Conservation (phyloP, 2,797 vertebrate species). For the Galagoides demidoff region DNA sequence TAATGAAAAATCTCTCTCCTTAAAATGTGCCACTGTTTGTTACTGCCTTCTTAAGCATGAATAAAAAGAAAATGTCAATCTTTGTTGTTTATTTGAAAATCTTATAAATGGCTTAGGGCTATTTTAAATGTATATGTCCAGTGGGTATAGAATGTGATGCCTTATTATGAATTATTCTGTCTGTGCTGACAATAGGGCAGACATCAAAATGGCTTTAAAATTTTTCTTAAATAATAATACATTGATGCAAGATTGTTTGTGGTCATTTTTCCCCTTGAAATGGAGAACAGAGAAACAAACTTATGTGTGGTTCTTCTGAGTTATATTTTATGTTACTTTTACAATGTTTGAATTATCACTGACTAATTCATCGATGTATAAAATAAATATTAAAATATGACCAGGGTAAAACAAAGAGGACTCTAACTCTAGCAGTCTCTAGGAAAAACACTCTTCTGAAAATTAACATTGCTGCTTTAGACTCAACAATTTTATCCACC, state of each 20-base stretch:
- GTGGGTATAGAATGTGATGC: not conserved
- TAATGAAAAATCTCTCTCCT: not conserved
- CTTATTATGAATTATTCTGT: not conserved
- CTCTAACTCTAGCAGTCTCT: not conserved
- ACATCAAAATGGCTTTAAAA: not conserved
- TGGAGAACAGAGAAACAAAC: not conserved
- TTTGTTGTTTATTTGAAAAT: not conserved
- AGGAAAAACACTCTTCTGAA: not conserved
- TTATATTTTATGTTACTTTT: not conserved
- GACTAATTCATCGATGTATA: not conserved
- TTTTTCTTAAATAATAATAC: not conserved
- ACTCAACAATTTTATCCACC: not conserved
- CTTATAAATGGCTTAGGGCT: not conserved
- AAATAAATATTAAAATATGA: slow-evolving; percentile 1
- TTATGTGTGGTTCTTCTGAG: not conserved
- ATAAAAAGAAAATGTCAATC: not conserved
- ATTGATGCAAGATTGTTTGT: not conserved
- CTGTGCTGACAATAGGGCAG: not conserved
- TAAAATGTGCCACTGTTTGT: not conserved
- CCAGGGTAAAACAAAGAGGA: not conserved
- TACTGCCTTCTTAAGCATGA: not conserved
- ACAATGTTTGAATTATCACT: not conserved
- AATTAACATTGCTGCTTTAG: not conserved
- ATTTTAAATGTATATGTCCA: not conserved
- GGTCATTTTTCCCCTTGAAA: slow-evolving; percentile 9